Evolutionary conservation across 2,888 invertebrate species (phyloP), one percentile per base, ranked within the genome.

Genomic region (Strigamia crassipes): DNA sequence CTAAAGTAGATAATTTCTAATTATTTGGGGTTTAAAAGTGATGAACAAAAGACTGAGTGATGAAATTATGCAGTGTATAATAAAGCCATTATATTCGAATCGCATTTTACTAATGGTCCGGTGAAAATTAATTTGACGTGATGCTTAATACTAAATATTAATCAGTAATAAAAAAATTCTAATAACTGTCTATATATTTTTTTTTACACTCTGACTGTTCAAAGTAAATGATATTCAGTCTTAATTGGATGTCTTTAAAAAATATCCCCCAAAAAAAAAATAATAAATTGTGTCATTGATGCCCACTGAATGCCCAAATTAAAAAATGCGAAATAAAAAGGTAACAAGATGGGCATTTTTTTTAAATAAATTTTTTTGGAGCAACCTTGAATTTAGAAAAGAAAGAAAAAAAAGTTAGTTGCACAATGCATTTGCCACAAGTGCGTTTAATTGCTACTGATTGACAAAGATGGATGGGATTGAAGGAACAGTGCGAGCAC

Each of bases 371-470:
- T 61, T 61, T 61, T 61, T 61, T 18, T 18, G 23, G n/a, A 10
- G 61, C 23, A 21, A 10, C 61, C 61, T 61, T 61, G 61, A 61
- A 18, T 61, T 61, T 61, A 23, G 18, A 61, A 23, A 61, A 61
- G n/a, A n/a, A n/a, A 10, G 1, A 23, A 5, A 61, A 61, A 61
- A 61, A 61, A 61, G n/a, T 21, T n/a, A 61, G 61, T 61, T 61
- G 61, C 61, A 61, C 61, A 61, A 61, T 61, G 61, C 61, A 21
- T 18, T 61, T 61, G 15, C 61, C 61, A 61, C 61, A 61, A 61
- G 61, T 61, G 61, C 61, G 61, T 61, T 61, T 61, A 61, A 61
- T 61, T 61, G 61, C 61, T 23, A 61, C 61, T 61, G 61, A 61
- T 61, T 61, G 61, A 61, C 61, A 61, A 61, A 61, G 61, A 61